Evolutionary conservation across 2,888 invertebrate species (phyloP).

Genomic region (Dicranocentrus wangi): DNA sequence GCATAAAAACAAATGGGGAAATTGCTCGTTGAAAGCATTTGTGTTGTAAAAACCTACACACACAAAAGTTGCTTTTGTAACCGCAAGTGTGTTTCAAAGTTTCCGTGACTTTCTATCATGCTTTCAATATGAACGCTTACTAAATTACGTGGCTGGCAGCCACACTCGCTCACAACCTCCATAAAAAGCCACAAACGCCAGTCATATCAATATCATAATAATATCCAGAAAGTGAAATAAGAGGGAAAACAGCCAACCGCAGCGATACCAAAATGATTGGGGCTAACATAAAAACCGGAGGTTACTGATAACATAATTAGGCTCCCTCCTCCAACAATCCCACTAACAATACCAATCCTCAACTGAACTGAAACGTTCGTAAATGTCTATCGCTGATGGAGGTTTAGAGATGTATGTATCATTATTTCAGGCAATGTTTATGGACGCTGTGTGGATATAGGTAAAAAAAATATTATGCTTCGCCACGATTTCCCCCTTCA

Average conservation of each 20-base stretch:
- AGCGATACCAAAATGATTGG: not conserved
- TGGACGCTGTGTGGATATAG: too few species aligned
- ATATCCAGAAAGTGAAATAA: not conserved
- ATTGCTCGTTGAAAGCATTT: not conserved
- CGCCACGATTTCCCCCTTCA: not conserved
- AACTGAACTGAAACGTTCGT: too few species aligned
- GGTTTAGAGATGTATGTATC: too few species aligned
- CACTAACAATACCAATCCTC: too few species aligned
- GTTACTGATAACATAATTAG: conserved; percentile 25
- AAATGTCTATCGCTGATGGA: too few species aligned
- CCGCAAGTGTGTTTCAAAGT: not conserved
- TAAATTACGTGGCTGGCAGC: conserved; percentile 5
- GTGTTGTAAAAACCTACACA: not conserved
- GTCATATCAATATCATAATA: too few species aligned
- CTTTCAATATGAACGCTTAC: not conserved
- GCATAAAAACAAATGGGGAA: not conserved
- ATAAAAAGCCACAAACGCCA: not conserved
- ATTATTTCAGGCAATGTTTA: too few species aligned
- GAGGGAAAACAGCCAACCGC: not conserved
- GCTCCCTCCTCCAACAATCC: not conserved
- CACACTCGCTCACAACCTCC: not conserved
- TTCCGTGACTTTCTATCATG: conserved; percentile 2
- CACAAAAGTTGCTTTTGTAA: not conserved
- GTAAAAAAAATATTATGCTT: too few species aligned
- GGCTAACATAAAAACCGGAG: not conserved